These are phyloP conservation scores for Ranitomeya variabilis DNA, from an alignment of 2,113 vertebrate genomes.

Conservation along the genomic window DNA sequence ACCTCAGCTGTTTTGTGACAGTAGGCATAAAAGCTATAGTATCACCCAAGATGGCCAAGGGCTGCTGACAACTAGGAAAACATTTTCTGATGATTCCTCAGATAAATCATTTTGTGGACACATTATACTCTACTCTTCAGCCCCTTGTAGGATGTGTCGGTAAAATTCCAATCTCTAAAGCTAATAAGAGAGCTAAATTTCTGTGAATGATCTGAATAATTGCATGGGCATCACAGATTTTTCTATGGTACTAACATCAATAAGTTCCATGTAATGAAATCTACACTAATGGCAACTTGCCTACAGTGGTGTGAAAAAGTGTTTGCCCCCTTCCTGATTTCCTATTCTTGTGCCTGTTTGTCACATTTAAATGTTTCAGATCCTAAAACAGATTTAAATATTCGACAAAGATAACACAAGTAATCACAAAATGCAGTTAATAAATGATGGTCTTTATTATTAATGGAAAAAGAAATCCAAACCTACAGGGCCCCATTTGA, in stretches of 20 bases:
- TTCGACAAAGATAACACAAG: too few species aligned
- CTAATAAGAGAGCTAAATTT: neutral
- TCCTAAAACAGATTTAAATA: too few species aligned
- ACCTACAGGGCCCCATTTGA: too few species aligned
- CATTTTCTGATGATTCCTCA: neutral
- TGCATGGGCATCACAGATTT: neutral
- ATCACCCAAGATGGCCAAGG: neutral
- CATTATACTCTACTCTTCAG: neutral
- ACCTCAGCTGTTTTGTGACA: constrained; percentile 21
- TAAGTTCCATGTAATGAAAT: neutral
- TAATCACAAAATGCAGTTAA: too few species aligned
- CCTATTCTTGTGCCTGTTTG: too few species aligned
- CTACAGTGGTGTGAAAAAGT: too few species aligned
- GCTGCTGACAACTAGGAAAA: neutral
- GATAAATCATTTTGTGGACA: too few species aligned
- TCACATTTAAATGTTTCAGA: too few species aligned
- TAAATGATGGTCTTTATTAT: too few species aligned
- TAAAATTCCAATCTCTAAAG: neutral
- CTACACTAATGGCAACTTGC: neutral
- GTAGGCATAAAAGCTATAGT: neutral
- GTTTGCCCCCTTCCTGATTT: too few species aligned
- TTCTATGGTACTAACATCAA: too few species aligned
- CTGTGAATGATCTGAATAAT: neutral
- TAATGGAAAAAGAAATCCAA: too few species aligned
- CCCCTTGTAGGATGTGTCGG: neutral